These are phyloP conservation scores for Lordiphosa andalusiaca DNA, from an alignment of 2,888 invertebrate species.

Conservation along the genomic window DNA sequence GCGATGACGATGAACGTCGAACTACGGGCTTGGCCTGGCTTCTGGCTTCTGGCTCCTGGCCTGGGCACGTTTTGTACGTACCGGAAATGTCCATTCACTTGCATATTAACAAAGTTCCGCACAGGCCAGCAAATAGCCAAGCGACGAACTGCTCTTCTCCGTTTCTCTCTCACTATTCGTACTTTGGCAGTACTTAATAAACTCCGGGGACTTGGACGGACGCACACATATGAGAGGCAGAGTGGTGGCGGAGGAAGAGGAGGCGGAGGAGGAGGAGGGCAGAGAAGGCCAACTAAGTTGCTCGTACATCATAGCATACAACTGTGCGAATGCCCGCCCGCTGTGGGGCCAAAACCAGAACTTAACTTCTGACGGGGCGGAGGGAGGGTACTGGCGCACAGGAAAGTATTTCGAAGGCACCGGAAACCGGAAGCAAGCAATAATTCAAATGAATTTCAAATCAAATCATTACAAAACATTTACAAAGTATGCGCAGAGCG, in stretches of 20 bases:
- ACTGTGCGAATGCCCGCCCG: constrained; percentile 61
- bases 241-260: constrained; percentile 3
- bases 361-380: not conserved
- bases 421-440: constrained; percentile 79
- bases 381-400: constrained; percentile 38
- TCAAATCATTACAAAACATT: constrained; percentile 78
- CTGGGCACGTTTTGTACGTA: constrained; percentile 64
- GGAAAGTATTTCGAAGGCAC: constrained; percentile 75
- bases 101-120: constrained; percentile 72
- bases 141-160: constrained; percentile 28
- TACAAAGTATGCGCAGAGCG: constrained; percentile 73
- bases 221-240: constrained; percentile 4
- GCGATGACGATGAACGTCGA: constrained; percentile 14
- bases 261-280: not conserved
- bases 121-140: constrained; percentile 44
- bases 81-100: constrained; percentile 77
- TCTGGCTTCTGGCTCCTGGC: constrained; percentile 23
- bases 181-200: constrained; percentile 71
- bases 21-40: constrained; percentile 34
- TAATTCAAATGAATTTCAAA: constrained; percentile 79
- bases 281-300: constrained; percentile 46
- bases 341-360: constrained; percentile 14
- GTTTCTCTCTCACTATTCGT: constrained; percentile 15
- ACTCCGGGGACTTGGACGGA: constrained; percentile 52
- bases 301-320: constrained; percentile 68